A percentile compares a stretch with the other conserved stretches of the same genome.
Evolutionary conservation across 2,888 invertebrate species (phyloP).

Genomic region (Prionchulus punctatus): DNA sequence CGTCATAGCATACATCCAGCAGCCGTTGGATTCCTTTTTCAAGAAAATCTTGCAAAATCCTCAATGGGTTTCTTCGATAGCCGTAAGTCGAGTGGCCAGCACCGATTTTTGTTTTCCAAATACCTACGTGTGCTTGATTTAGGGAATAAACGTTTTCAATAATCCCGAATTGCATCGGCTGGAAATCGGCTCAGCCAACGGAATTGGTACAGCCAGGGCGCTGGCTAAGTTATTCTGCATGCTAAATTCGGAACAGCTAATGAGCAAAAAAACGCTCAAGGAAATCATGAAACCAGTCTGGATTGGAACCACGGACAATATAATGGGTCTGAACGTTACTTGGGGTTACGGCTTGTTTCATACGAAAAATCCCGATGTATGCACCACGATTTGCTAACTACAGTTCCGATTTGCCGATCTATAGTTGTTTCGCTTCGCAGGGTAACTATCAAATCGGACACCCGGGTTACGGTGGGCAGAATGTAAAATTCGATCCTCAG

Average conservation of each 20-base stretch:
- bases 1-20: too few species aligned
- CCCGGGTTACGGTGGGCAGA: slow-evolving; percentile 37
- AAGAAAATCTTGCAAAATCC: too few species aligned
- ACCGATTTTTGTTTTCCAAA: too few species aligned
- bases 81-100: too few species aligned
- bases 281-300: background rate
- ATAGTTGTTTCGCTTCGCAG: background rate
- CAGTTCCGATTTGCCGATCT: too few species aligned
- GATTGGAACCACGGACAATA: background rate
- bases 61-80: too few species aligned
- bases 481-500: slow-evolving; percentile 31
- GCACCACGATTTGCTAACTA: background rate
- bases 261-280: background rate
- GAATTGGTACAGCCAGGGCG: background rate
- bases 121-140: too few species aligned
- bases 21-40: too few species aligned
- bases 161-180: background rate
- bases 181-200: background rate
- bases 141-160: too few species aligned
- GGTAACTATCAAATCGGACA: slow-evolving; percentile 25
- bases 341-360: background rate
- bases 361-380: background rate
- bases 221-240: background rate
- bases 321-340: background rate
- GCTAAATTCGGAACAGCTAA: background rate